Evolutionary conservation across 2,888 invertebrate species (phyloP), one percentile per base, ranked within the genome.

Genomic region (Drosophila pseudotakahashii): DNA sequence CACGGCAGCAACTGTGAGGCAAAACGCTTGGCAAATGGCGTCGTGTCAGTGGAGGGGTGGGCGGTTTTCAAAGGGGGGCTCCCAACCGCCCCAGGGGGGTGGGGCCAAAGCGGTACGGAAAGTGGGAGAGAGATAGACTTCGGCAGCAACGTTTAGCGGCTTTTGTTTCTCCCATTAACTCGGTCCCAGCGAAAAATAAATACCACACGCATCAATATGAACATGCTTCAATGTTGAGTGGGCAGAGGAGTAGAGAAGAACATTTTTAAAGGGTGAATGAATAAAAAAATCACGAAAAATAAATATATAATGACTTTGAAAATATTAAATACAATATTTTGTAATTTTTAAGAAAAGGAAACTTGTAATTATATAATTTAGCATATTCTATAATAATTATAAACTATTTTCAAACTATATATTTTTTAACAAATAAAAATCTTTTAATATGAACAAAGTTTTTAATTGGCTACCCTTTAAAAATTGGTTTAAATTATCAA

Each of bases 11-110:
- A 47, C 47, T 47, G 6, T 30, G n/a, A n/a, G 14, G 55, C 55
- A 55, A 66, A 78, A 64, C 71, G 81, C 81, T 81, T 52, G 54
- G 77, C 81, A 88, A 81, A 81, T 81, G 81, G 81, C 81, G 81
- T 71, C 86, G 82, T 67, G 70, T 63, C 82, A 74, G 69, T 54
- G 79, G 19, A 64, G 71, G 55, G 68, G 78, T 61, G 70, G 55
- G 50, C 54, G 53, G 23, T 47, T 32, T 16, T 19, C 19, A 26
- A 23, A 3, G 16, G 37, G 52, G 60, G 44, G 37, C 10, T n/a
- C 10, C 14, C 14, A n/a, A 16, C n/a, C 13, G 23, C 14, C 57
- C 41, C 7, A 39, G 37, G 30, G n/a, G 11, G 16, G 32, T 11
- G 45, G 42, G 14, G 19, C 19, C 45, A 53, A 34, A 37, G 16